A percentile compares a stretch with the other conserved stretches of the same genome.
phyloP scores from a whole-genome alignment of 1,140 invertebrate species.

The Thaumetopoea pityocampa region DNA sequence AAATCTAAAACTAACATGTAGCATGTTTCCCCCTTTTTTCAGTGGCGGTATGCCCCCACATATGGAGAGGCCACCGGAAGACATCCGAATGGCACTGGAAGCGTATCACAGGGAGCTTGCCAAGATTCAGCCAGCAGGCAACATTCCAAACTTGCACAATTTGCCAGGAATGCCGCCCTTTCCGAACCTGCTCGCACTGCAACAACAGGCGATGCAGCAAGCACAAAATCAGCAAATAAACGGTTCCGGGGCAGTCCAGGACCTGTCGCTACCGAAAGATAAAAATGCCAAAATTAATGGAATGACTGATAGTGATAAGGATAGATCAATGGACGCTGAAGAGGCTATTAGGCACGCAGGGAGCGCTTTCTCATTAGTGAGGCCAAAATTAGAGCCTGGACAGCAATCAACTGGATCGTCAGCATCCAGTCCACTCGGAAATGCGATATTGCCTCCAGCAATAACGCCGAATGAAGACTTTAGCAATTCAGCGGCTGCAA shows the following conservation, averaged over 20 bases:
- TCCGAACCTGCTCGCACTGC: conserved; percentile 82
- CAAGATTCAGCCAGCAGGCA: conserved; percentile 84
- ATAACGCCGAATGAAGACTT: conserved; percentile 87
- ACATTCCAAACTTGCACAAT: conserved; percentile 77
- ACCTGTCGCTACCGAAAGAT: conserved; percentile 89
- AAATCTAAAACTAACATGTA: conserved; percentile 80
- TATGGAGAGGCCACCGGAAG: conserved; percentile 80
- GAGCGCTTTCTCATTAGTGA: conserved; percentile 89
- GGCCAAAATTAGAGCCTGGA: conserved; percentile 86
- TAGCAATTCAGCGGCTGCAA: conserved; percentile 85
- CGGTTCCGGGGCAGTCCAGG: conserved; percentile 85
- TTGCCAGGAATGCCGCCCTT: conserved; percentile 78
- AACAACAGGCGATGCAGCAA: conserved; percentile 84
- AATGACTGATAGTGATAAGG: conserved; percentile 79
- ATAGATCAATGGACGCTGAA: conserved; percentile 78
- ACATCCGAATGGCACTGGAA: conserved; percentile 92
- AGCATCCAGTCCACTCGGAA: conserved; percentile 86
- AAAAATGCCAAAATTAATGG: conserved; percentile 84
- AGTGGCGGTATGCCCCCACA: conserved; percentile 83
- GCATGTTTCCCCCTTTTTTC: conserved; percentile 89
- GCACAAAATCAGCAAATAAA: conserved; percentile 78
- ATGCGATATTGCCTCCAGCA: conserved; percentile 88
- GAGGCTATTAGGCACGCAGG: conserved; percentile 87
- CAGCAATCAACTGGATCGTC: conserved; percentile 80
- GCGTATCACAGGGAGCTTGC: conserved; percentile 94